Base-by-base conservation (phyloP, 1,140 invertebrate genomes). In the Polypedilum pembai region DNA sequence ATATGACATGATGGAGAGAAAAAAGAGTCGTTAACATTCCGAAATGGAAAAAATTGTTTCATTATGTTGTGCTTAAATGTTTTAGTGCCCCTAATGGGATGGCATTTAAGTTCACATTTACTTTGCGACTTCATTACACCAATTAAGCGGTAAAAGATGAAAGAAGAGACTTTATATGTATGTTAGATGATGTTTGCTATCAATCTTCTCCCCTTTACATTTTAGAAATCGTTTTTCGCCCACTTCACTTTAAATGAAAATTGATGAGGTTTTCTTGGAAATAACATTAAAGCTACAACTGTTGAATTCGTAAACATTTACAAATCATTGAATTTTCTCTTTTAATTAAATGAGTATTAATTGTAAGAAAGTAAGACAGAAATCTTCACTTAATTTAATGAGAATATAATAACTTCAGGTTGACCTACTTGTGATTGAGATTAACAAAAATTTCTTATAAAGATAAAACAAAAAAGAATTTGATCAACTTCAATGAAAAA, bases 91-190 rank as follows among this genome's bases (percentile, higher is more conserved):
- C 65, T 21, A 69, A 69, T 56, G 45, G 45, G 45, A 45, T 12
- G 45, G 20, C 65, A 69, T 69, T 69, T 69, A 69, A 69, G 17
- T 69, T 69, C 65, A 21, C 65, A 69, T 69, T 69, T 69, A 21
- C 65, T 69, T 69, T 69, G 65, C 20, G 65, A 69, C 65, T 69
- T 21, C 65, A 69, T 69, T 69, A 69, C 65, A 18, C 20, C 20
- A 69, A 69, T 69, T 69, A 69, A 21, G 10, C 17, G 65, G 20
- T 3, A 33, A n/a, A 56, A 56, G 45, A 56, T 56, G 12, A 56
- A 56, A n/a, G 24, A 33, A 33, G 24, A 33, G 24, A 3, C 24
- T 33, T 33, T 33, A 5, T 33, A 33, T 56, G 12, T n/a, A 56
- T 56, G 45, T 56, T 56, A 12, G 12, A 56, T 56, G 45, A n/a